Evolutionary conservation across 64 coral and sea anemone species (phyloP).

Genomic region (Catalaphyllia jardinei): DNA sequence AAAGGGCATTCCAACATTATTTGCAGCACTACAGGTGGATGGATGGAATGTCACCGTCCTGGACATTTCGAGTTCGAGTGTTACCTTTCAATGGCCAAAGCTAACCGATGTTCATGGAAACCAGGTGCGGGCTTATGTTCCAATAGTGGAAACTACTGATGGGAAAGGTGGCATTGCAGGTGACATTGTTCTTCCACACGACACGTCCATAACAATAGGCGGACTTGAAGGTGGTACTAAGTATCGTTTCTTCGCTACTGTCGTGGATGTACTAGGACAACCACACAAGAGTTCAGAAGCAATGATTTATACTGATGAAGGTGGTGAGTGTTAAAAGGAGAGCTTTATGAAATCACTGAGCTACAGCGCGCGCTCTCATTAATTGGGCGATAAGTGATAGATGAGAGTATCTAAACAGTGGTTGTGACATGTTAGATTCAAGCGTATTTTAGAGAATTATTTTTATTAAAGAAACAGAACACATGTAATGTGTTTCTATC

Average conservation of each 20-base stretch:
- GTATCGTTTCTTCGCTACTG: neutral
- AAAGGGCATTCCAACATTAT: neutral
- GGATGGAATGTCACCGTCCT: slow-evolving; percentile 9
- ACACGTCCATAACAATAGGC: neutral
- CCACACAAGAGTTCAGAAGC: neutral
- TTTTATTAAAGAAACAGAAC: no score
- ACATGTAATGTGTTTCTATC: no score
- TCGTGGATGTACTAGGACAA: neutral
- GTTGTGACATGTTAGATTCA: no score
- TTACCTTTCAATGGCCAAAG: neutral
- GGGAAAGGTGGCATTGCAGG: neutral
- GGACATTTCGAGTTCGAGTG: neutral
- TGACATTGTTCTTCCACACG: neutral
- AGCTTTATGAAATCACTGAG: no score
- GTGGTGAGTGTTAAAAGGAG: neutral
- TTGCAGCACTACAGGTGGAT: neutral
- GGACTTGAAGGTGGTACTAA: neutral
- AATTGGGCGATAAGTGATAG: no score
- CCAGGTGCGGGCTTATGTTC: neutral
- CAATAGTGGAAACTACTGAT: neutral
- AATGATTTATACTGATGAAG: neutral
- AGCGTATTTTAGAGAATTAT: no score
- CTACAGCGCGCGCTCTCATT: no score
- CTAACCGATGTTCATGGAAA: neutral
- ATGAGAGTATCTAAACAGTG: no score